Evolutionary conservation across 2,797 vertebrate genomes (phyloP).

Genomic region (Poeciliopsis turneri): DNA sequence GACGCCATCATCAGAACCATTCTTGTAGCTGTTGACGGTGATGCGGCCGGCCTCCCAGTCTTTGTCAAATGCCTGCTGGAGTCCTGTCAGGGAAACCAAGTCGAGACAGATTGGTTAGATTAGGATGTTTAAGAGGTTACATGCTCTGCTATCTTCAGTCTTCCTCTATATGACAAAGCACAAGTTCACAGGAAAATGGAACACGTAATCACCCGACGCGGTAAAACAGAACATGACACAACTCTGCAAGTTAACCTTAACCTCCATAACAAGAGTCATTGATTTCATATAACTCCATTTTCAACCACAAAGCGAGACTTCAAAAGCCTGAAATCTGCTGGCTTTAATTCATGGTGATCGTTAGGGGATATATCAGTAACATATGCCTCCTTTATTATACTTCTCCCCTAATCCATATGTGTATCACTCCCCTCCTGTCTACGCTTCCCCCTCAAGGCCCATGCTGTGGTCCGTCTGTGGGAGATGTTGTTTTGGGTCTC

Average conservation of each 20-base stretch:
- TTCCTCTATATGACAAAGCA: constrained; percentile 19
- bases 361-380: constrained; percentile 74
- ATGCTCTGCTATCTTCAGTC: constrained; percentile 43
- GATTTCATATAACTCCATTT: constrained; percentile 68
- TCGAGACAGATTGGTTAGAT: constrained; percentile 39
- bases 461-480: constrained; percentile 79
- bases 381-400: constrained; percentile 67
- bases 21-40: constrained; percentile 89
- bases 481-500: constrained; percentile 81
- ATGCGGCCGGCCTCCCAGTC: constrained; percentile 94
- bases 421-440: constrained; percentile 44
- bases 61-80: constrained; percentile 94
- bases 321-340: constrained; percentile 64
- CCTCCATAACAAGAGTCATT: constrained; percentile 60
- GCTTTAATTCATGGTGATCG: constrained; percentile 67
- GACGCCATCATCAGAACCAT: constrained; percentile 93
- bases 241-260: constrained; percentile 40
- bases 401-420: constrained; percentile 67
- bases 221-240: constrained; percentile 44
- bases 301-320: constrained; percentile 62
- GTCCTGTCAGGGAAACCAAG: constrained; percentile 79
- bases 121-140: constrained; percentile 37
- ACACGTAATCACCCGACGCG: constrained; percentile 23
- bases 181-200: constrained; percentile 25
- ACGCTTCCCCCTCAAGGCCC: constrained; percentile 57